A percentile compares a stretch with the other conserved stretches of the same genome.
Conservation (phyloP, 2,888 invertebrate genomes). For the Epistrophe grossulariae region DNA sequence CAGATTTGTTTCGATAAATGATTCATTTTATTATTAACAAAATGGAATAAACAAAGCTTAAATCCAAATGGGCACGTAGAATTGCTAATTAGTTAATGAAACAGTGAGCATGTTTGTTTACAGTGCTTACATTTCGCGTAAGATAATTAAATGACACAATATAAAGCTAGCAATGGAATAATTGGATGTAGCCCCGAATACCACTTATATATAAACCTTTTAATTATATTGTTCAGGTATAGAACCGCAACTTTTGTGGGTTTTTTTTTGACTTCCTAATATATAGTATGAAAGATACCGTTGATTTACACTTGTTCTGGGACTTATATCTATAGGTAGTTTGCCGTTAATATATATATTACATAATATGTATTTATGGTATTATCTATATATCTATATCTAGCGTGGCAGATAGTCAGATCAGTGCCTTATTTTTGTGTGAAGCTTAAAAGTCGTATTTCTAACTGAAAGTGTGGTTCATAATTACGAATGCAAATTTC, state of each 20-base stretch:
- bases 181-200: neutral
- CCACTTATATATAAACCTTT: neutral
- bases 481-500: too few relatives aligned
- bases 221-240: neutral
- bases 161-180: neutral
- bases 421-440: too few relatives aligned
- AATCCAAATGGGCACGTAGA: neutral
- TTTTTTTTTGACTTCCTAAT: neutral
- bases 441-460: too few relatives aligned
- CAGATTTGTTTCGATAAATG: neutral
- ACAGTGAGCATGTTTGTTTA: conserved; percentile 11
- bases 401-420: too few relatives aligned
- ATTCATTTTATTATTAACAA: neutral
- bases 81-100: conserved; percentile 17
- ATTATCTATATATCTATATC: too few relatives aligned
- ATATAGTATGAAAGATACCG: neutral
- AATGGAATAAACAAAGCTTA: neutral
- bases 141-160: conserved; percentile 26
- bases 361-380: too few relatives aligned
- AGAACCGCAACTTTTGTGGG: neutral
- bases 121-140: conserved; percentile 9
- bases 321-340: too few relatives aligned
- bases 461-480: too few relatives aligned
- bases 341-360: too few relatives aligned
- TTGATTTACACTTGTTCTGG: too few relatives aligned